Conservation (phyloP, 1,140 invertebrate genomes). For the Metopolophium dirhodum region DNA sequence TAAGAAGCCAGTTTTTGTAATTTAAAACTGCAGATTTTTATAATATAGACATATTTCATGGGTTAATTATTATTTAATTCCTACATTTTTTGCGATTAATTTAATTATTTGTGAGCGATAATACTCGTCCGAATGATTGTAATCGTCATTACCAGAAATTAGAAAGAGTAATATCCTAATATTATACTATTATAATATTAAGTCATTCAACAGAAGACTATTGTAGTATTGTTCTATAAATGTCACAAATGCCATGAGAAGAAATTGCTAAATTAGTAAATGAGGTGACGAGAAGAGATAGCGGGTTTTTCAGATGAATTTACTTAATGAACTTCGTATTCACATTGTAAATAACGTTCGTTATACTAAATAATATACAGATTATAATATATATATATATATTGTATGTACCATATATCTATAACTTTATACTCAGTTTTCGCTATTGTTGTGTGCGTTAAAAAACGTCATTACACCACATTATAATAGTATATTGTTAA, state of each 20-base stretch:
- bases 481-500: conserved; percentile 12
- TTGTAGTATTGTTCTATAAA: not conserved
- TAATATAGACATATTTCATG: not conserved
- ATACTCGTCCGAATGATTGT: not conserved
- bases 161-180: not conserved
- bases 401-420: no score
- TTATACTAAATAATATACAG: not conserved
- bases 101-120: no score
- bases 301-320: not conserved
- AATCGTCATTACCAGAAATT: not conserved
- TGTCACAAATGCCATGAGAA: not conserved
- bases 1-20: not conserved
- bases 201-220: not conserved
- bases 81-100: no score
- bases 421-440: not conserved
- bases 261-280: not conserved
- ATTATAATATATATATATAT: not conserved
- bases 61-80: not conserved
- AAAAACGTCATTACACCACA: not conserved
- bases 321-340: not conserved
- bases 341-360: not conserved
- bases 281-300: not conserved
- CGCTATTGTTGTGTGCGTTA: not conserved
- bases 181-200: not conserved
- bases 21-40: not conserved